Percentiles rank a stretch among this genome's conserved stretches.
These are phyloP conservation scores for Dissostichus mawsoni DNA, from an alignment of 2,113 vertebrate genomes.

Conservation along the genomic window DNA sequence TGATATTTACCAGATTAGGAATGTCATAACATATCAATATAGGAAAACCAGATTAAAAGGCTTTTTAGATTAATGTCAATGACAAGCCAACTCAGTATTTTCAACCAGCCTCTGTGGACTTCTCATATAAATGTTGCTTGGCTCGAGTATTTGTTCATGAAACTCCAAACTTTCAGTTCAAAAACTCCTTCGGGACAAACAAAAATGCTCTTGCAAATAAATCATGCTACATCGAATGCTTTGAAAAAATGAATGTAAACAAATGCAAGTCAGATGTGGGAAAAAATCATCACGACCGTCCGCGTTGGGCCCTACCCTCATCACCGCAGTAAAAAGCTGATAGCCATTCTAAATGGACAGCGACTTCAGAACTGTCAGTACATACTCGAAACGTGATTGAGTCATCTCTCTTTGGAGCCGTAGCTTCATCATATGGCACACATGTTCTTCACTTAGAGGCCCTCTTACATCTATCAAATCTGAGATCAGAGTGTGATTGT, in stretches of 20 bases:
- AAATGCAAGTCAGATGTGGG: constrained; percentile 75
- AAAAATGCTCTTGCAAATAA: constrained; percentile 68
- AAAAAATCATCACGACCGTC: constrained; percentile 31
- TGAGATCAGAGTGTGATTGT: constrained; percentile 59
- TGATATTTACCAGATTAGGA: constrained; percentile 11
- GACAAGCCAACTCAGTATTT: constrained; percentile 44
- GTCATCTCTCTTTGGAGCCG: constrained; percentile 61
- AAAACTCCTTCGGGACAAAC: constrained; percentile 61
- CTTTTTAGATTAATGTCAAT: constrained; percentile 36
- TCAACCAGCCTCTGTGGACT: constrained; percentile 67
- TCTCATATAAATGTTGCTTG: constrained; percentile 57
- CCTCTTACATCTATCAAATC: constrained; percentile 65
- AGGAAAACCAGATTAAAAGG: constrained; percentile 13
- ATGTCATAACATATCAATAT: background rate
- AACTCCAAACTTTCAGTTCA: constrained; percentile 57
- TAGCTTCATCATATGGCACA: constrained; percentile 66
- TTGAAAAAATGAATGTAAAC: constrained; percentile 74
- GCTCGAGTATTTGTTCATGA: constrained; percentile 63
- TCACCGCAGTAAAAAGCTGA: constrained; percentile 49
- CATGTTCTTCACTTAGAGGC: constrained; percentile 55
- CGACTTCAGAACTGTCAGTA: constrained; percentile 51
- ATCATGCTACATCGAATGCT: constrained; percentile 61
- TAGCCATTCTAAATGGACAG: constrained; percentile 55
- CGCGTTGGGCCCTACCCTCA: constrained; percentile 41
- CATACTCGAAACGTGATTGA: constrained; percentile 53